A percentile compares a stretch with the other conserved stretches of the same genome.
These are phyloP conservation scores for Clarias batrachus DNA, from an alignment of 2,113 vertebrate genomes.

Conservation along the genomic window DNA sequence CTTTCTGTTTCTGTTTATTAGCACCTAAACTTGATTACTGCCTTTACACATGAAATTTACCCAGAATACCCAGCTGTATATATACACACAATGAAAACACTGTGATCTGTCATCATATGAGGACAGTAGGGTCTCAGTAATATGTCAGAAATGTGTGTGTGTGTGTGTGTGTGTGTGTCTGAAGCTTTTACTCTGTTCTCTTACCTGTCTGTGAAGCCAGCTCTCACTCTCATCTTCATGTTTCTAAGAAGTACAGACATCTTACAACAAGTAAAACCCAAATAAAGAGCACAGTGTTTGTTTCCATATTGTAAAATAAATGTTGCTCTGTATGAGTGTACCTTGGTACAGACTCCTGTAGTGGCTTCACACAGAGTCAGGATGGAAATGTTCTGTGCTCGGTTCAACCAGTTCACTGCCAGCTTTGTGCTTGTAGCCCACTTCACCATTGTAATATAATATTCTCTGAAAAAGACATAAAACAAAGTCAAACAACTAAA, in stretches of 20 bases:
- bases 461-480: conserved; percentile 75
- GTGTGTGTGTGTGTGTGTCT: neutral
- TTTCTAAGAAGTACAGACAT: conserved; percentile 76
- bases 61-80: too few species aligned
- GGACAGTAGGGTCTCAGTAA: too few species aligned
- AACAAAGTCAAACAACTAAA: neutral
- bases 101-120: too few species aligned
- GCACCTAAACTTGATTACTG: too few species aligned
- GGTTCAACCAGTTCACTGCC: conserved; percentile 95
- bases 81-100: too few species aligned
- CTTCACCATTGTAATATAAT: conserved; percentile 96
- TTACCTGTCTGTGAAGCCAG: conserved; percentile 77
- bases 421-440: conserved; percentile 97
- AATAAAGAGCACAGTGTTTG: neutral
- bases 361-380: conserved; percentile 94
- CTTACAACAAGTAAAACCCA: neutral
- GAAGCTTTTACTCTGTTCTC: neutral
- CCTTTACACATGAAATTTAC: too few species aligned
- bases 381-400: conserved; percentile 95
- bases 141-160: too few species aligned
- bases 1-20: too few species aligned
- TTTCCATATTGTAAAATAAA: neutral
- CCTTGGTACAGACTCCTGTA: conserved; percentile 95
- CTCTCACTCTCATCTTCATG: conserved; percentile 88
- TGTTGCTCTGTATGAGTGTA: conserved; percentile 55